Conservation (phyloP, 2,797 vertebrate species). For the Falco columbarius region DNA sequence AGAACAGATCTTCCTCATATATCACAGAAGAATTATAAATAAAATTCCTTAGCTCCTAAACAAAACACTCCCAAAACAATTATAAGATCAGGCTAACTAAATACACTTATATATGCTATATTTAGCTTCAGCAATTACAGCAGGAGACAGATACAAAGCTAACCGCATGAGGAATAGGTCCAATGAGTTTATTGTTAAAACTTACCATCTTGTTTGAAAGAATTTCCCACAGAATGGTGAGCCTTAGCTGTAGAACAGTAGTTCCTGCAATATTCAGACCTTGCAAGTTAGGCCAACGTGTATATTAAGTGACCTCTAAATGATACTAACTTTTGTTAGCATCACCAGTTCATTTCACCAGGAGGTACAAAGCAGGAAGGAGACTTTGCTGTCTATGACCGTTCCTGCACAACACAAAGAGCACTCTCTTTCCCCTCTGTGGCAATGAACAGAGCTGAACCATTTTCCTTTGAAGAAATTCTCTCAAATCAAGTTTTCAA, state of each 20-base stretch:
- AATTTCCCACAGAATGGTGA: not conserved
- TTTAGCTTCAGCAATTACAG: not conserved
- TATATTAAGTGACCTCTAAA: not conserved
- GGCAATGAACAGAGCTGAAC: not conserved
- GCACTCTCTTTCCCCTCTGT: not conserved
- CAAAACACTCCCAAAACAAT: not conserved
- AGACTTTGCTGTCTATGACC: not conserved
- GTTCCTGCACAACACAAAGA: not conserved
- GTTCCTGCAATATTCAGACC: not conserved
- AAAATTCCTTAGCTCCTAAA: not conserved
- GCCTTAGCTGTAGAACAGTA: not conserved
- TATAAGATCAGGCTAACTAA: not conserved
- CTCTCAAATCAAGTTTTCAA: not conserved
- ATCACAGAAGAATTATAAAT: not conserved
- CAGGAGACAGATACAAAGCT: not conserved
- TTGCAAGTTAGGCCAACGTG: not conserved
- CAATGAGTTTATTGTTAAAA: not conserved
- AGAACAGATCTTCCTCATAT: not conserved
- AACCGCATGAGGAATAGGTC: not conserved
- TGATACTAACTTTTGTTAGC: not conserved
- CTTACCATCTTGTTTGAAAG: not conserved
- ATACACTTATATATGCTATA: not conserved
- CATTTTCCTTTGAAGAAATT: not conserved
- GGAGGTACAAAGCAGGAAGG: not conserved
- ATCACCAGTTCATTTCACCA: not conserved